These are phyloP conservation scores for Platerodrilus igneus DNA, from an alignment of 2,888 invertebrate genomes.

Conservation along the genomic window DNA sequence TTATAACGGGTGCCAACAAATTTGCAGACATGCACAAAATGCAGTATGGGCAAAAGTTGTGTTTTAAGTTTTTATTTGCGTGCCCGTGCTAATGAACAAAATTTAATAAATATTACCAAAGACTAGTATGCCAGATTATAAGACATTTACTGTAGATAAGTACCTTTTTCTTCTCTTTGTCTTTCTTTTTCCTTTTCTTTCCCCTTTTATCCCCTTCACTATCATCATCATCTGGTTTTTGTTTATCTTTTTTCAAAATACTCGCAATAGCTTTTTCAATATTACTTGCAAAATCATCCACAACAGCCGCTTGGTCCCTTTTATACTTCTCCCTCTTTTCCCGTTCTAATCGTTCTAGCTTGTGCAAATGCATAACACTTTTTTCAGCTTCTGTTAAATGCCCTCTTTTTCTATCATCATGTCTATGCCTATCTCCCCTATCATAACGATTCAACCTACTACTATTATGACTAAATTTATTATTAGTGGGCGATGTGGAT, in stretches of 20 bases:
- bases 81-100: not conserved
- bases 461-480: slow-evolving; percentile 9
- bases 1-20: no score
- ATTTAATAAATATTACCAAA: no score
- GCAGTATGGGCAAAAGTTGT: no score
- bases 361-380: slow-evolving; percentile 45
- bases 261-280: slow-evolving; percentile 75
- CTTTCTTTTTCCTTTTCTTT: slow-evolving; percentile 57
- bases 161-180: slow-evolving; percentile 49
- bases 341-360: slow-evolving; percentile 44
- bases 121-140: no score
- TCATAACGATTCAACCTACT: slow-evolving; percentile 19
- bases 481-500: not conserved
- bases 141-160: no score
- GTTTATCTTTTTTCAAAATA: slow-evolving; percentile 64
- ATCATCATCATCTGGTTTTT: slow-evolving; percentile 44
- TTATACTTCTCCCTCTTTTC: slow-evolving; percentile 36
- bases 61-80: not conserved
- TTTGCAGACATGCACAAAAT: no score
- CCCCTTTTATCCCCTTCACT: slow-evolving; percentile 53
- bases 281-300: slow-evolving; percentile 74
- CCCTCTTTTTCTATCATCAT: slow-evolving; percentile 35
- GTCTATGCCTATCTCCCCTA: slow-evolving; percentile 24
- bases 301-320: slow-evolving; percentile 34
- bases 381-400: slow-evolving; percentile 48